Evolutionary conservation across 2,888 invertebrate species (phyloP), one percentile per base, ranked within the genome.

Genomic region (Monochamus alternatus): DNA sequence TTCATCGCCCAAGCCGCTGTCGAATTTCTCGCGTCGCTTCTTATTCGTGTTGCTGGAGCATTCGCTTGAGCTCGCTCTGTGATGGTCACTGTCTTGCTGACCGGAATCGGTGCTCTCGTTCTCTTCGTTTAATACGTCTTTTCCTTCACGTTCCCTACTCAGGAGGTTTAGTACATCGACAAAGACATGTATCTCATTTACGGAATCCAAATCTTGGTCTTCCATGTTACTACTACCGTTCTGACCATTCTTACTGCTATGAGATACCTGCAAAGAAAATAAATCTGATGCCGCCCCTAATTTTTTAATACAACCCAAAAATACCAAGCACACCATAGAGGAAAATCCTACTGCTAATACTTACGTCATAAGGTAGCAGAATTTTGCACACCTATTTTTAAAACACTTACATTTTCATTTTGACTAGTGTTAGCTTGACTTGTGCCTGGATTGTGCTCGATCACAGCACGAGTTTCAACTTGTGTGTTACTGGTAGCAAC

Each of bases 1-100:
- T 84, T 88, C 88, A 60, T 92, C 92, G 0, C 92, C 92, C 70
- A 93, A 89, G 0, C 93, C 93, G 78, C 92, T 92, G 84, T 93
- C 93, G 63, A 92, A 87, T 87, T 93, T 93, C 85, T 92, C 91
- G 10, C 92, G 86, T 81, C 89, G 84, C 71, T 71, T 83, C 63
- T 78, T 81, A 14, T 60, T 73, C 52, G 52, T 75, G n/a, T 47
- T 63, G 9, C 66, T 59, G 9, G 38, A 32, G 3, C 58, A n/a
- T 14, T 58, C 72, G 14, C 55, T 55, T 0, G 68, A 64, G 51
- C 77, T 74, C 3, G 79, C 75, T 9, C 75, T 71, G 7, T 72
- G 70, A 58, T 69, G 65, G 0, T 62, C 65, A 43, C 38, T 55
- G 67, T 75, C 73, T 3, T 8, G 31, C 5, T 65, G 12, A 8